phyloP scores from a whole-genome alignment of 1,140 invertebrate genomes.

The Euwallacea similis region DNA sequence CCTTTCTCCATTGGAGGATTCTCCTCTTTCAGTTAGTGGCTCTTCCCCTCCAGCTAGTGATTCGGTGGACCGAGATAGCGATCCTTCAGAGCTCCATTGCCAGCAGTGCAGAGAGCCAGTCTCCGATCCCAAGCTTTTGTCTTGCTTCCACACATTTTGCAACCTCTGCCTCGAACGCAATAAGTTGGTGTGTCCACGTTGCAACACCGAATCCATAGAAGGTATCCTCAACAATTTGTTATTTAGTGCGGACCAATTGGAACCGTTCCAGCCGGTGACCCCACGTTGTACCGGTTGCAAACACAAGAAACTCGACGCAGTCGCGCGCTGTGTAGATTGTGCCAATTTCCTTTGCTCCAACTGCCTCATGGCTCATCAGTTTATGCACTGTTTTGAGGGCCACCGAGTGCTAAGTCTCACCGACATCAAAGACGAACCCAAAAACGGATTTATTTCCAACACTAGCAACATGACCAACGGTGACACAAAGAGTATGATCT shows the following conservation, averaged over 20 bases:
- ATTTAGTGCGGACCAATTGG: constrained; percentile 59
- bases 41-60: constrained; percentile 79
- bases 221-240: constrained; percentile 68
- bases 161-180: constrained; percentile 79
- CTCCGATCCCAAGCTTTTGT: constrained; percentile 71
- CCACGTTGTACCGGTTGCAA: constrained; percentile 84
- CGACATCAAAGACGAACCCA: constrained; percentile 62
- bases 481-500: constrained; percentile 70
- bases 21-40: constrained; percentile 77
- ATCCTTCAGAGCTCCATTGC: constrained; percentile 68
- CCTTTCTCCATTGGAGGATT: constrained; percentile 64
- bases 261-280: constrained; percentile 53
- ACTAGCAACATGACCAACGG: constrained; percentile 42
- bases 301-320: constrained; percentile 80
- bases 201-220: constrained; percentile 70
- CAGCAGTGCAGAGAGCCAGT: constrained; percentile 79
- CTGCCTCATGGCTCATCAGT: constrained; percentile 97
- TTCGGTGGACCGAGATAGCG: constrained; percentile 63
- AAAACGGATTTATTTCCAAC: constrained; percentile 49
- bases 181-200: constrained; percentile 80
- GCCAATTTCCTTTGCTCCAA: constrained; percentile 93
- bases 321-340: constrained; percentile 92
- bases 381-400: constrained; percentile 98
- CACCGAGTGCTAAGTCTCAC: constrained; percentile 83
- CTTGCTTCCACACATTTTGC: constrained; percentile 84